Conservation (phyloP, 2,113 vertebrate species). For the Bos javanicus region DNA sequence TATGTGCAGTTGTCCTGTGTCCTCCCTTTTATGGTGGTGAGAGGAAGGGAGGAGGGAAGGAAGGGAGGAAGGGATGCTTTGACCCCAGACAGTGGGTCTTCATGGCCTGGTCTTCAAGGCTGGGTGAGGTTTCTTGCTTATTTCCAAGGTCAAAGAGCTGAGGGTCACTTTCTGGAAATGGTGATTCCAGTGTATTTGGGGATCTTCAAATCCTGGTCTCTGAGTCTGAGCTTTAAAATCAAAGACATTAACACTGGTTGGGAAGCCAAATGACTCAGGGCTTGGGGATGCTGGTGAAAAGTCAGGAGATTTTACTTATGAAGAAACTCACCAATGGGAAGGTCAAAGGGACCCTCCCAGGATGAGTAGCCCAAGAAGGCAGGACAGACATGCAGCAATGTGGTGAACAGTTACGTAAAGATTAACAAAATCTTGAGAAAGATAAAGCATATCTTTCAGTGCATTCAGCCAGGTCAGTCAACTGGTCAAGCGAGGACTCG, state of each 20-base stretch:
- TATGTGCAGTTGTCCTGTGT: not conserved
- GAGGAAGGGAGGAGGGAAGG: not conserved
- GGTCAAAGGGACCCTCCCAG: too few species aligned
- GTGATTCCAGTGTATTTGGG: not conserved
- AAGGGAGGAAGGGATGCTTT: too few species aligned
- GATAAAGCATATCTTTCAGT: not conserved
- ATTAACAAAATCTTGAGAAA: not conserved
- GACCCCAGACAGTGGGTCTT: not conserved
- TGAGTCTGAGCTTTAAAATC: not conserved
- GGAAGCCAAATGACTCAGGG: not conserved
- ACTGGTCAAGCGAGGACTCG: too few species aligned
- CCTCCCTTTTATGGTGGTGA: not conserved
- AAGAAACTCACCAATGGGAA: too few species aligned
- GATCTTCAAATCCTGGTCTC: not conserved
- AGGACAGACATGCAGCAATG: too few species aligned
- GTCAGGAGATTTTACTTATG: not conserved
- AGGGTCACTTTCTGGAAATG: not conserved
- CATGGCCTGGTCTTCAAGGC: not conserved
- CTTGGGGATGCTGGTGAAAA: too few species aligned
- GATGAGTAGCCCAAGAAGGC: too few species aligned
- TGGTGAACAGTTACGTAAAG: too few species aligned
- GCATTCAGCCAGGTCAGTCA: not conserved
- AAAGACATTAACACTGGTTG: not conserved
- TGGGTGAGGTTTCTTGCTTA: not conserved
- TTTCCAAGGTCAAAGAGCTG: not conserved